phyloP scores from a whole-genome alignment of 2,888 invertebrate species.

The Mongoloraphidia duomilia region DNA sequence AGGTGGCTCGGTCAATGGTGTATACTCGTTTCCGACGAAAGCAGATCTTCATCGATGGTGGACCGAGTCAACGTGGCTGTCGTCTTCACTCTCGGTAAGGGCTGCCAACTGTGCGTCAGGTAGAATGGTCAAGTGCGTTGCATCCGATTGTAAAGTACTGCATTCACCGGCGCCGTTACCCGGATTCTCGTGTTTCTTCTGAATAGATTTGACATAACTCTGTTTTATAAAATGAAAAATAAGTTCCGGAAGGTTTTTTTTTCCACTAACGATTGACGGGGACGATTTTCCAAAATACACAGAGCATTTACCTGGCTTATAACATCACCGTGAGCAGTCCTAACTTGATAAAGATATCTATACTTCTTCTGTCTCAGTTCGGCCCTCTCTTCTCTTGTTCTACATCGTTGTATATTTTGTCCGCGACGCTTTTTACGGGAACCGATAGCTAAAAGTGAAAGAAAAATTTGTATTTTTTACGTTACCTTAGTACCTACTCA shows the following conservation, averaged over 20 bases:
- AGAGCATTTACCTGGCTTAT: slow-evolving; percentile 59
- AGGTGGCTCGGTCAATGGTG: too few species aligned
- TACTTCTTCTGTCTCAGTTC: slow-evolving; percentile 73
- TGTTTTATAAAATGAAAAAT: slow-evolving; percentile 22
- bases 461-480: too few species aligned
- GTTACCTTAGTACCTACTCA: too few species aligned
- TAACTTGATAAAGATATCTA: slow-evolving; percentile 75
- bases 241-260: neutral
- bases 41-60: slow-evolving; percentile 20
- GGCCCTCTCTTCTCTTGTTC: slow-evolving; percentile 61
- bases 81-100: slow-evolving; percentile 46
- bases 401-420: slow-evolving; percentile 28
- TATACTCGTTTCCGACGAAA: too few species aligned
- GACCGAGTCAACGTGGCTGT: slow-evolving; percentile 26
- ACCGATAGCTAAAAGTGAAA: slow-evolving; percentile 23
- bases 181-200: slow-evolving; percentile 49
- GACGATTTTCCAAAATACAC: neutral
- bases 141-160: slow-evolving; percentile 63
- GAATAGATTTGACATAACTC: slow-evolving; percentile 69
- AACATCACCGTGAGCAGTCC: slow-evolving; percentile 79
- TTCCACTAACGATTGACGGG: too few species aligned
- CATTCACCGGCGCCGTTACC: slow-evolving; percentile 42
- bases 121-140: slow-evolving; percentile 60
- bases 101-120: slow-evolving; percentile 45
- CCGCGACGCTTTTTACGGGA: slow-evolving; percentile 33